Percentiles rank a stretch among this genome's conserved stretches.
Evolutionary conservation across 2,113 vertebrate genomes (phyloP).

Genomic region (Gorsachius goisagi): DNA sequence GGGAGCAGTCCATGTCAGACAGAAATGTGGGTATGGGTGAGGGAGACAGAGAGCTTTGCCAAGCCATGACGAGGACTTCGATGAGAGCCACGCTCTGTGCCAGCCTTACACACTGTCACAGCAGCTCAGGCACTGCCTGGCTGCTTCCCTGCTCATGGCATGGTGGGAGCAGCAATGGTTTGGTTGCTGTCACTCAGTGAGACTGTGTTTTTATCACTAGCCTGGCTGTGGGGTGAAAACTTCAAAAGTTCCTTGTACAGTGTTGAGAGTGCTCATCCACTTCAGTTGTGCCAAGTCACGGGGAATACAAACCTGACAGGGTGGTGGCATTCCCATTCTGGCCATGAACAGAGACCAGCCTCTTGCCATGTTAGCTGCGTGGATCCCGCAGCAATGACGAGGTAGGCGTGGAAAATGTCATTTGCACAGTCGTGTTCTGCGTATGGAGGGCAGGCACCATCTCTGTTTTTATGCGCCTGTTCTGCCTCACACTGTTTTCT

Average conservation of each 20-base stretch:
- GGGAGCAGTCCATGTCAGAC: not conserved
- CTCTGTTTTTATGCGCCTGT: not conserved
- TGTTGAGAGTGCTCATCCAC: not conserved
- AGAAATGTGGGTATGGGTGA: not conserved
- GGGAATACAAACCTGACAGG: not conserved
- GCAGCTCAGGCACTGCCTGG: not conserved
- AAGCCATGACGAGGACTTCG: not conserved
- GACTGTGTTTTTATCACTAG: not conserved
- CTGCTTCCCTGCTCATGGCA: not conserved
- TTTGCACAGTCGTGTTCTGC: not conserved
- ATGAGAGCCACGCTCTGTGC: not conserved
- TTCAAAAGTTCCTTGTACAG: not conserved
- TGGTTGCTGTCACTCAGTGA: not conserved
- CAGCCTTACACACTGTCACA: not conserved
- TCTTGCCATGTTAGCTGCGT: not conserved
- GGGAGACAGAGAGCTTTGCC: not conserved
- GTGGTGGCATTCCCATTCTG: not conserved
- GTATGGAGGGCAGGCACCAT: not conserved
- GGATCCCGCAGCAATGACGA: not conserved
- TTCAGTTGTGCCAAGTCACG: not conserved
- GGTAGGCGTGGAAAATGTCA: not conserved
- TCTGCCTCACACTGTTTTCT: accelerated
- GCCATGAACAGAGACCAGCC: not conserved
- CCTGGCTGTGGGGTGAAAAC: not conserved
- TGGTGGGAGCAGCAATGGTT: not conserved